These are phyloP conservation scores for Heteronetta atricapilla DNA, from an alignment of 2,113 vertebrate genomes.

Conservation along the genomic window DNA sequence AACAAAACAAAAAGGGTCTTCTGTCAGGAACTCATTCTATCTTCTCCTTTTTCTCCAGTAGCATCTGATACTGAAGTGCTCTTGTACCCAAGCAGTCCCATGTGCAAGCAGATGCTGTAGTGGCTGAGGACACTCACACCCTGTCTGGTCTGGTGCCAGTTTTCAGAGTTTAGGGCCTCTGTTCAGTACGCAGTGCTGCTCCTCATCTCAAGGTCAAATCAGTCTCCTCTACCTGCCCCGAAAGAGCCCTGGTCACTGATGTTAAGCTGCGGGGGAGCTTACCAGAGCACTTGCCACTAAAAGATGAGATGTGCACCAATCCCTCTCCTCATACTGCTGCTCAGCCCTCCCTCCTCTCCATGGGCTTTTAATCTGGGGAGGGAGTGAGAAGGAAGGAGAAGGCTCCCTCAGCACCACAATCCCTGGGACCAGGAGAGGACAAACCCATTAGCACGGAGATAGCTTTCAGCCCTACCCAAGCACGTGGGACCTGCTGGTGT, in stretches of 20 bases:
- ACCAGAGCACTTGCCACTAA: neutral
- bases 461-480: neutral
- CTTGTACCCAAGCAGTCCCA: neutral
- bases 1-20: neutral
- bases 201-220: neutral
- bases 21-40: neutral
- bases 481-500: neutral
- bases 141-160: rapidly evolving
- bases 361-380: neutral
- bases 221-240: neutral
- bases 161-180: neutral
- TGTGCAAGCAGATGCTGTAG: neutral
- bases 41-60: neutral
- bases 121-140: neutral
- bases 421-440: neutral
- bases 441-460: neutral
- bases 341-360: neutral
- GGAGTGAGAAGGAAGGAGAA: neutral
- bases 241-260: neutral
- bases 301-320: neutral
- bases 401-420: neutral
- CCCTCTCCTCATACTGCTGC: neutral
- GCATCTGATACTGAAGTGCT: neutral
- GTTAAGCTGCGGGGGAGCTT: neutral
- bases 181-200: neutral